Evolutionary conservation across 2,888 invertebrate species (phyloP).

Genomic region (Ditula angustiorana): DNA sequence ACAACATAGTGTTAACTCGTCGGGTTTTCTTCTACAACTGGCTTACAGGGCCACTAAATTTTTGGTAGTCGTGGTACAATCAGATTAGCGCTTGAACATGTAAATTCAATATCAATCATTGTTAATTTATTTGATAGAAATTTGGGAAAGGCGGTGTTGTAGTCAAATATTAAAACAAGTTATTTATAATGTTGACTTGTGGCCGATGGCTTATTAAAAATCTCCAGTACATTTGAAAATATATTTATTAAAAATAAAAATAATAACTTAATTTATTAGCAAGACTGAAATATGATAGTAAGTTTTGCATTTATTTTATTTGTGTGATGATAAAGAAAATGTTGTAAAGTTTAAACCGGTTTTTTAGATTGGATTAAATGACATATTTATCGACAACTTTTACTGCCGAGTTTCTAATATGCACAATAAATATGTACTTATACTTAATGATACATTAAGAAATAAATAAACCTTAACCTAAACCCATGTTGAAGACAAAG

Average conservation of each 20-base stretch:
- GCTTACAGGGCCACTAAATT: constrained; percentile 1
- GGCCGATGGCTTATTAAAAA: neutral
- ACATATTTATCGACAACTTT: neutral
- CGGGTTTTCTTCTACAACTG: neutral
- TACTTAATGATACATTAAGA: too few relatives aligned
- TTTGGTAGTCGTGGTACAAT: constrained; percentile 22
- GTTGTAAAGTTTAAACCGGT: neutral
- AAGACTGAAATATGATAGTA: neutral
- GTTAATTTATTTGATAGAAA: constrained; percentile 15
- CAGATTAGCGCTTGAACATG: constrained; percentile 27
- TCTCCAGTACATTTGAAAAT: neutral
- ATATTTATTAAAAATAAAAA: constrained; percentile 10
- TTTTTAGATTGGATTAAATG: neutral
- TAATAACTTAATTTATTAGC: neutral
- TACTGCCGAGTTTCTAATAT: neutral
- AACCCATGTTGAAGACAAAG: neutral
- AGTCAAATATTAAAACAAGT: neutral
- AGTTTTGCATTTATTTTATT: neutral
- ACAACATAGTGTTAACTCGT: constrained; percentile 32
- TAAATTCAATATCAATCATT: constrained; percentile 33
- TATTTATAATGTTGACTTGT: neutral
- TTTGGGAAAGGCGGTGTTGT: neutral
- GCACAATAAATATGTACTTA: too few relatives aligned
- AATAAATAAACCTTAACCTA: too few relatives aligned
- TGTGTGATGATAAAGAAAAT: neutral